Percentiles rank a stretch among this genome's conserved stretches.
phyloP scores from a whole-genome alignment of 2,797 vertebrate species.

The Nasua narica region DNA sequence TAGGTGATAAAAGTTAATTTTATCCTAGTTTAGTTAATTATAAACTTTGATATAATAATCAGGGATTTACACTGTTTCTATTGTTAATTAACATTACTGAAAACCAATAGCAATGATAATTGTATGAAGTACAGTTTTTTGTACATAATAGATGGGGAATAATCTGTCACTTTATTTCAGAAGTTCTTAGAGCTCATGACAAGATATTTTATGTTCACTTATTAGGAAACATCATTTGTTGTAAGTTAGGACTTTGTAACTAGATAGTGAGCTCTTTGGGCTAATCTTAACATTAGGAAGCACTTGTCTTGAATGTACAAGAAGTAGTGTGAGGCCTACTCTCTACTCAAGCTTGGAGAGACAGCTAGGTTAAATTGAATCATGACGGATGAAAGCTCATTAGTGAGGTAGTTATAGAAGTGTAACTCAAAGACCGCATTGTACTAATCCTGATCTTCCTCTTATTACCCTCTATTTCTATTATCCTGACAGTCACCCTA shows the following conservation, averaged over 20 bases:
- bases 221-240: constrained; percentile 23
- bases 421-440: neutral
- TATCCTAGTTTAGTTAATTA: neutral
- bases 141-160: neutral
- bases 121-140: neutral
- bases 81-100: constrained; percentile 15
- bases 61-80: neutral
- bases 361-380: neutral
- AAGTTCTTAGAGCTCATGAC: neutral
- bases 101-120: neutral
- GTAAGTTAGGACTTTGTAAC: neutral
- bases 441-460: neutral
- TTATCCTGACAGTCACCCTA: neutral
- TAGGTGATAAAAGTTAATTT: constrained; percentile 24
- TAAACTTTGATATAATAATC: constrained; percentile 6
- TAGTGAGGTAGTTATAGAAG: neutral
- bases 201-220: neutral
- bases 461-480: neutral
- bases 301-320: neutral
- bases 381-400: neutral
- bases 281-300: neutral
- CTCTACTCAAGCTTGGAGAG: neutral
- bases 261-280: neutral
- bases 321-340: neutral
- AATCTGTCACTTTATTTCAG: neutral